phyloP scores from a whole-genome alignment of 2,888 invertebrate genomes.

The Drosophila vallismaia region DNA sequence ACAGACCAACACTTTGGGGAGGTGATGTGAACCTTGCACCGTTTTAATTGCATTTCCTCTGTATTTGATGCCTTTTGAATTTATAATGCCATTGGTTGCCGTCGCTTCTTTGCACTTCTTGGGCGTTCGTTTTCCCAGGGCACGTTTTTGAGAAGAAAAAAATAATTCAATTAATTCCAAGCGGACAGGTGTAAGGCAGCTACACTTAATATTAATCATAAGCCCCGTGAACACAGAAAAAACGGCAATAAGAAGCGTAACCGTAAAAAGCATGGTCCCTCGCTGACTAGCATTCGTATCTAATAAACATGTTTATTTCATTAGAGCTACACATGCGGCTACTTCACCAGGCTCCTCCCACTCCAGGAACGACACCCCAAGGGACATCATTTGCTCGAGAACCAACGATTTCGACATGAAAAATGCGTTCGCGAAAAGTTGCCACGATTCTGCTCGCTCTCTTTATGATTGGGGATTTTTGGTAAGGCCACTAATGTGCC shows the following conservation, averaged over 20 bases:
- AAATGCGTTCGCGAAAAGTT: constrained; percentile 77
- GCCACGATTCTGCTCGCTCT: constrained; percentile 39
- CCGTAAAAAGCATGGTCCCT: constrained; percentile 38
- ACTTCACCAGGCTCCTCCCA: constrained; percentile 40
- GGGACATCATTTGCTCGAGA: constrained; percentile 70
- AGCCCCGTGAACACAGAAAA: constrained; percentile 47
- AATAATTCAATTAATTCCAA: constrained; percentile 76
- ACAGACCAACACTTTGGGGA: constrained; percentile 56
- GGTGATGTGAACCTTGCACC: constrained; percentile 39
- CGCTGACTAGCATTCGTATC: constrained; percentile 60
- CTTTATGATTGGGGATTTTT: constrained; percentile 75
- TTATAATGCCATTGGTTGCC: constrained; percentile 58
- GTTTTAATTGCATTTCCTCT: constrained; percentile 78
- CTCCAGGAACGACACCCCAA: constrained; percentile 8
- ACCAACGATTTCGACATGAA: constrained; percentile 75
- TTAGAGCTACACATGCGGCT: constrained; percentile 71
- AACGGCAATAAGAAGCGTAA: constrained; percentile 12
- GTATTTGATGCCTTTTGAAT: constrained; percentile 76
- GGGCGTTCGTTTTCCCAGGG: constrained; percentile 1
- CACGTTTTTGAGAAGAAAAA: constrained; percentile 69
- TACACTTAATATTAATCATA: constrained; percentile 72
- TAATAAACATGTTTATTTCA: constrained; percentile 79
- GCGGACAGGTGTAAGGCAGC: constrained; percentile 67
- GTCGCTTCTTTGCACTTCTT: not conserved
- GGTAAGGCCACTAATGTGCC: constrained; percentile 70